Conservation (phyloP, 2,888 invertebrate species). For the Drosophila siamana region DNA sequence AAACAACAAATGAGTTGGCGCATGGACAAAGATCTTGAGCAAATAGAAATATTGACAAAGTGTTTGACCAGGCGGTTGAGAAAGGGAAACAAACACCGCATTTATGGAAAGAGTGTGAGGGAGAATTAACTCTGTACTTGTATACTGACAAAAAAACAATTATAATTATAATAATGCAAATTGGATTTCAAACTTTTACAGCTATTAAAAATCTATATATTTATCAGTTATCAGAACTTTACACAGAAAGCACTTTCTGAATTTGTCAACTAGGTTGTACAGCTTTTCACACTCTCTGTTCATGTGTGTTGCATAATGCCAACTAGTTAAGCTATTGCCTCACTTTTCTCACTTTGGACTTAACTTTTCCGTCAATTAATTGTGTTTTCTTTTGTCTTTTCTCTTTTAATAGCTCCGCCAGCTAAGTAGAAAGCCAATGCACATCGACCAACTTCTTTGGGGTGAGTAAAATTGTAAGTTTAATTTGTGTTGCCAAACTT, state of each 20-base stretch:
- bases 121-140: too few species aligned
- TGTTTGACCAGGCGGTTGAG: conserved; percentile 14
- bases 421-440: neutral
- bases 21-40: conserved; percentile 60
- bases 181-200: too few species aligned
- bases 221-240: neutral
- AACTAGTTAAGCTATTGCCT: neutral
- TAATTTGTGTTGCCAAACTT: conserved; percentile 54
- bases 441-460: conserved; percentile 3
- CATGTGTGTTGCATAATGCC: neutral
- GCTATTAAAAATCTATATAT: neutral
- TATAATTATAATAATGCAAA: too few species aligned
- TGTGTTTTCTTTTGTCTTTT: neutral
- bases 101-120: neutral
- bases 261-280: too few species aligned
- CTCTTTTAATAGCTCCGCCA: neutral
- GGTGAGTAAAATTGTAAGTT: conserved; percentile 19
- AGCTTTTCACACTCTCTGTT: too few species aligned
- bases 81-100: neutral
- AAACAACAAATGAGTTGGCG: conserved; percentile 75
- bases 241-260: neutral
- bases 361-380: neutral
- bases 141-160: too few species aligned
- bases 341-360: neutral
- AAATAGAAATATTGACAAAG: conserved; percentile 50